Conservation (phyloP, 2,113 vertebrate genomes). For the Ia io region DNA sequence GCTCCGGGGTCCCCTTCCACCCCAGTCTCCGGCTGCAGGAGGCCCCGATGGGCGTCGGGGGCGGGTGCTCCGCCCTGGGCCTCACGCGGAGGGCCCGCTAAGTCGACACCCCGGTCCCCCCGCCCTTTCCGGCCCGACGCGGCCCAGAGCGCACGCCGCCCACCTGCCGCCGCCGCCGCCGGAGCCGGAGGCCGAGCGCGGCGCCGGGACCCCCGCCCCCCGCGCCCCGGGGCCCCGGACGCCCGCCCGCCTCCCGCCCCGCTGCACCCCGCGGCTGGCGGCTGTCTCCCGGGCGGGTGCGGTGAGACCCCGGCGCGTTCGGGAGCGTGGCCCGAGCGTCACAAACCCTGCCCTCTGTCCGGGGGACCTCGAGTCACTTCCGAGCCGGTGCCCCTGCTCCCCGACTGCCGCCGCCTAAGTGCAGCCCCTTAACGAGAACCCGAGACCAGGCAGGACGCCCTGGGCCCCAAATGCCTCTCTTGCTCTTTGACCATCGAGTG, state of each 20-base stretch:
- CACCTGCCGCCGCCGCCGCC: not conserved
- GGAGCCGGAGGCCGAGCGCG: rapidly evolving
- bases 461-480: rapidly evolving
- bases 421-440: not conserved
- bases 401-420: too few species aligned
- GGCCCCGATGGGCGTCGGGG: not conserved
- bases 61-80: not conserved
- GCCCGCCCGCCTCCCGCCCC: rapidly evolving
- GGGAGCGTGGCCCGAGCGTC: not conserved
- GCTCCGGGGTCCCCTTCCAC: rapidly evolving
- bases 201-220: too few species aligned
- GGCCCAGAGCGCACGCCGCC: not conserved
- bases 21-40: rapidly evolving
- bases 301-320: not conserved
- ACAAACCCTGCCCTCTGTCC: not conserved
- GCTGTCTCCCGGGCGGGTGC: too few species aligned
- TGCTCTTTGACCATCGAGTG: rapidly evolving
- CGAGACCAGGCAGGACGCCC: not conserved
- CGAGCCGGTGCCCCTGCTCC: rapidly evolving
- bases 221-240: rapidly evolving
- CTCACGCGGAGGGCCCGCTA: rapidly evolving
- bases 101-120: rapidly evolving
- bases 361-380: rapidly evolving
- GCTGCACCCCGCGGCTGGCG: too few species aligned
- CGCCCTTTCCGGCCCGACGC: rapidly evolving